Evolutionary conservation across 2,113 vertebrate species (phyloP), one percentile per base, ranked within the genome.

Genomic region (Dicerorhinus sumatrensis): DNA sequence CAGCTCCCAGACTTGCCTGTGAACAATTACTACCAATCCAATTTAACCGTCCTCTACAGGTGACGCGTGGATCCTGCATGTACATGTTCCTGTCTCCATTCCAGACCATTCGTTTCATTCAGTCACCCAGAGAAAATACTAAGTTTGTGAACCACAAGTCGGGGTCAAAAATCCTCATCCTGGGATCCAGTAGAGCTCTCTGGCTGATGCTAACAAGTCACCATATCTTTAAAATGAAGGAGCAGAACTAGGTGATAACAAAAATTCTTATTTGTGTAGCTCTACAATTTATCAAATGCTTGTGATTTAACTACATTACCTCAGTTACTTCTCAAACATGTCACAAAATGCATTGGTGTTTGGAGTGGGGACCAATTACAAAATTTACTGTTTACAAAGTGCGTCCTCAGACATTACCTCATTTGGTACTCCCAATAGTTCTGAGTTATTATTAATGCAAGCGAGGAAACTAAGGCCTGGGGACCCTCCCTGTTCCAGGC

Each of bases 381-480:
- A 60, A 92, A 97, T 75, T 94, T 70, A 88, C 83, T 46, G 60
- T 87, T 72, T 60, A 54, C 42, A 72, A 84, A 93, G 93, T 18
- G 2, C 0, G 3, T 42, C 13, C 48, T 56, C 96, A 95, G 97
- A 96, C 84, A 42, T 80, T 48, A 94, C 84, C 46, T 97, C 96
- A 97, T 70, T 72, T 4, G 33, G 83, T 80, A 25, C 69, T 77
- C 9, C 33, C 11, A 92, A 67, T 29, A 60, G n/a, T 86, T 60
- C 56, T 80, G 84, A 88, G 6, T 84, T 39, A 39, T 73, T 65
- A 79, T 58, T 51, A 63, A 73, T 23, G 16, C 12, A 60, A 51
- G 17, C 8, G 27, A 94, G 93, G 72, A 96, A 54, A 86, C 29
- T 76, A 91, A 97, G 85, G 81, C 65, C 33, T 2, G 2, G 48